Conservation (phyloP, 2,113 vertebrate species). For the Anas platyrhynchos region DNA sequence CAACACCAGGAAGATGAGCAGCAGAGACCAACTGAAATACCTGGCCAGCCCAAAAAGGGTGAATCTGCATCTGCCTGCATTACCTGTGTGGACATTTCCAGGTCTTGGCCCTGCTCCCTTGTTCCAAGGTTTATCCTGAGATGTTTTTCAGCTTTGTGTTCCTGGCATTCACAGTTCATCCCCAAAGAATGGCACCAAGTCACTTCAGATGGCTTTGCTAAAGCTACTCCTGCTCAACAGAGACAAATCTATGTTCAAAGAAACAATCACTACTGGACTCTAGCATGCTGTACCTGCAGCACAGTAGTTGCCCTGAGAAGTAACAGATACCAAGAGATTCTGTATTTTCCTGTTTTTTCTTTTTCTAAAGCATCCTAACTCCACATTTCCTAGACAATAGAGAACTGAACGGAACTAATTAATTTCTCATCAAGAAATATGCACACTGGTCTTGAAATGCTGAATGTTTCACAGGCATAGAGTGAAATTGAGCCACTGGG, state of each 20-base stretch:
- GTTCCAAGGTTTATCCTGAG: background rate
- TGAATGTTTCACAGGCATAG: background rate
- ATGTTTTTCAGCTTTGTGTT: background rate
- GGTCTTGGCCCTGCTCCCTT: background rate
- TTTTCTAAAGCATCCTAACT: background rate
- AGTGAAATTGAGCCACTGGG: background rate
- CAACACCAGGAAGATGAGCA: background rate
- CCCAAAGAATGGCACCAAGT: rapidly evolving
- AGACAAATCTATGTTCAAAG: background rate
- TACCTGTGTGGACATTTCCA: background rate
- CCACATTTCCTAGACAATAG: background rate
- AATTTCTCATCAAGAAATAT: background rate
- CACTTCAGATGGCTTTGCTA: background rate
- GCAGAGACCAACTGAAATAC: background rate
- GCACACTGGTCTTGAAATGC: background rate
- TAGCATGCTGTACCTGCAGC: background rate
- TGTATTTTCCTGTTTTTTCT: background rate
- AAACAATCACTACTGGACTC: background rate
- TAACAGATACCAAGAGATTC: background rate
- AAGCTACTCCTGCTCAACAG: background rate
- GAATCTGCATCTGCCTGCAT: background rate
- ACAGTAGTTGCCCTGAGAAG: background rate
- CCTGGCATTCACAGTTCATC: background rate
- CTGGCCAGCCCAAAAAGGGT: background rate
- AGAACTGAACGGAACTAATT: background rate